Evolutionary conservation across 2,888 invertebrate genomes (phyloP), one percentile per base, ranked within the genome.

Genomic region (Bembecia ichneumoniformis): DNA sequence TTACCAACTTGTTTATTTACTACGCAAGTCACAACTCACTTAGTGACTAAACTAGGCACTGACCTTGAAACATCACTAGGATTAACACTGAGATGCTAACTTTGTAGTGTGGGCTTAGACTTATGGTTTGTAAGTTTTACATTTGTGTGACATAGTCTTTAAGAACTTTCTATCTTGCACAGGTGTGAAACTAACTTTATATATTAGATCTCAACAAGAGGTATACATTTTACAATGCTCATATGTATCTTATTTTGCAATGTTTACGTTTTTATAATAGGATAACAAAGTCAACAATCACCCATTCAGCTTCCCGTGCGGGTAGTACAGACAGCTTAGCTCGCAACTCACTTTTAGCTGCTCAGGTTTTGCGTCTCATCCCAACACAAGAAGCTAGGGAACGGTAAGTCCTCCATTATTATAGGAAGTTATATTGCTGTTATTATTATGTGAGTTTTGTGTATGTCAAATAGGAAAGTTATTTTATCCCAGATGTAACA

Each of bases 331-430:
- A 92, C 68, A 92, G 91, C 71, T 86, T 93, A 65, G 94, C 92
- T 35, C 89, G 92, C 56, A 92, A 93, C 67, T 91, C 94, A 28
- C 76, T 94, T 58, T 89, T 94, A 66, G 93, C 94, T 43, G 94
- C 94, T 54, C 93, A 94, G 77, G 93, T 94, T 52, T 78, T 94
- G 53, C 91, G 94, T 75, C 89, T 95, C 54, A 94, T 95, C 68
- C 95, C 95, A 16, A 93, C 94, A 1, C 91, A 92, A 58, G 94
- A 94, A 74, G 95, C 94, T 28, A 87, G 94, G 62, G 93, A 94
- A 81, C 91, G 93, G 92, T 92, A 44, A 44, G 15, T 28, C 9
- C 9, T 28, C 28, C 5, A 7, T 28, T 7, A 9, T 9, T 28
- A 5, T 28, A 28, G 9, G 28, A 28, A 28, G 2, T 28, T 9